Evolutionary conservation across 2,797 vertebrate genomes (phyloP).

Genomic region (Syngnathus rostellatus): DNA sequence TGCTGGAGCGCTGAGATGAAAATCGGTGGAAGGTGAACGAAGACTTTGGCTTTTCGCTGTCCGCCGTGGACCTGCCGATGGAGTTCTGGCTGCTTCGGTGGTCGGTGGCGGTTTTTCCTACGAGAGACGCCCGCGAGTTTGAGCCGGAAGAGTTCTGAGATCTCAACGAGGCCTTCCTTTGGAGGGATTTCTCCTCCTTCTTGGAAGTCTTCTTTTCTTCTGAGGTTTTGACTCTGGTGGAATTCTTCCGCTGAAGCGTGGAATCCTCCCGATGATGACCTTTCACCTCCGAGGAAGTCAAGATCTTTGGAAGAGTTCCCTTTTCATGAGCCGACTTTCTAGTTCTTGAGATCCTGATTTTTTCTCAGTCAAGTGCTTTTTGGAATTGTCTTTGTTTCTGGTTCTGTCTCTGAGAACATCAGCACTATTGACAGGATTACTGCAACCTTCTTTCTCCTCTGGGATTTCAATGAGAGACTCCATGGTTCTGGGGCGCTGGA

Average conservation of each 20-base stretch:
- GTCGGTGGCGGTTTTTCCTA: not conserved
- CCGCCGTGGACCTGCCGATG: not conserved
- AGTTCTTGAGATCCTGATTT: slow-evolving; percentile 15
- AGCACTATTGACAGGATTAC: slow-evolving; percentile 12
- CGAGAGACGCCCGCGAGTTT: not conserved
- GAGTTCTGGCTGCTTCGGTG: slow-evolving; percentile 20
- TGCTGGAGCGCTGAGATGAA: slow-evolving; percentile 40
- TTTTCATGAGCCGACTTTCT: not conserved
- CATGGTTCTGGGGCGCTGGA: slow-evolving; percentile 72
- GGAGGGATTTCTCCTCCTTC: slow-evolving; percentile 44
- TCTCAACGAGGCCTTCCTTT: slow-evolving; percentile 27
- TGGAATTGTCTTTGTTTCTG: slow-evolving; percentile 1
- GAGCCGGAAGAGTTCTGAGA: slow-evolving; percentile 16
- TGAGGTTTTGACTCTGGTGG: slow-evolving; percentile 20
- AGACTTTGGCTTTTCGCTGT: slow-evolving; percentile 32
- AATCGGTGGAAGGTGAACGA: slow-evolving; percentile 19
- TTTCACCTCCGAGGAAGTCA: slow-evolving; percentile 17
- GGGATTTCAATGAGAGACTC: slow-evolving; percentile 78
- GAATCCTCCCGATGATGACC: slow-evolving; percentile 14
- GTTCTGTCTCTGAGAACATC: slow-evolving; percentile 11
- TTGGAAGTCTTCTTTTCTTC: slow-evolving; percentile 41
- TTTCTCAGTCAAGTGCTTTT: slow-evolving; percentile 1
- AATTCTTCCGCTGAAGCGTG: slow-evolving; percentile 38
- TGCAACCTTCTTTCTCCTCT: slow-evolving; percentile 75
- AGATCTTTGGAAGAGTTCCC: slow-evolving; percentile 4